Evolutionary conservation across 2,113 vertebrate genomes (phyloP), one percentile per base, ranked within the genome.

Genomic region (Amblyopsis rosae): DNA sequence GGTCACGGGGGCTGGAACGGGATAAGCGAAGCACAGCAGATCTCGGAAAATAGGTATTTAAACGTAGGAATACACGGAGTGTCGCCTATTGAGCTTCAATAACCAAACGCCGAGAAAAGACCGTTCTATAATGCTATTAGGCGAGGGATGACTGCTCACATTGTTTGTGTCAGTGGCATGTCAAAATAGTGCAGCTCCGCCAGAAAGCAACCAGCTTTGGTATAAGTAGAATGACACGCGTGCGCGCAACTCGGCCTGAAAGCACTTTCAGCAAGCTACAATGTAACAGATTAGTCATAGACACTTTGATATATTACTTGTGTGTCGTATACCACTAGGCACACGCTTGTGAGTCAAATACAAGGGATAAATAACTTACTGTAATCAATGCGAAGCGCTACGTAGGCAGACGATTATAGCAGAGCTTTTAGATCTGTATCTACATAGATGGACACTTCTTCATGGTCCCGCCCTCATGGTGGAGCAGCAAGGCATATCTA

Each of bases 361-460:
- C 70, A 72, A 57, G 26, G 32, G 26, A 1, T n/a, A 75, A 77
- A 62, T 47, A 85, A 92, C 90, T 91, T 84, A 89, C 88, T 86
- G 88, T 90, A 87, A 69, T 90, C 87, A 87, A 82, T 53, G 78
- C 61, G 70, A 80, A 80, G 54, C 47, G 80, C 67, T 51, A 69
- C 81, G 81, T 72, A 48, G 7, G 73, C 70, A 69, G 47, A 70
- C 84, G 32, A 62, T 32, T 75, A 80, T 84, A 88, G 80, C 88
- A 41, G 5, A 76, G 75, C 83, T 84, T 83, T 81, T 67, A 75
- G 79, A 72, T 86, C 76, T 81, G 65, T 83, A 87, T 82, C 82
- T 82, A 86, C 81, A 86, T 76, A 84, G 88, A 87, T 79, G 77
- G 83, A 89, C 88, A 84, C 86, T 86, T 82, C 88, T 75, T 49